phyloP scores from a whole-genome alignment of 2,888 invertebrate genomes.

The Drosophila picticornis region DNA sequence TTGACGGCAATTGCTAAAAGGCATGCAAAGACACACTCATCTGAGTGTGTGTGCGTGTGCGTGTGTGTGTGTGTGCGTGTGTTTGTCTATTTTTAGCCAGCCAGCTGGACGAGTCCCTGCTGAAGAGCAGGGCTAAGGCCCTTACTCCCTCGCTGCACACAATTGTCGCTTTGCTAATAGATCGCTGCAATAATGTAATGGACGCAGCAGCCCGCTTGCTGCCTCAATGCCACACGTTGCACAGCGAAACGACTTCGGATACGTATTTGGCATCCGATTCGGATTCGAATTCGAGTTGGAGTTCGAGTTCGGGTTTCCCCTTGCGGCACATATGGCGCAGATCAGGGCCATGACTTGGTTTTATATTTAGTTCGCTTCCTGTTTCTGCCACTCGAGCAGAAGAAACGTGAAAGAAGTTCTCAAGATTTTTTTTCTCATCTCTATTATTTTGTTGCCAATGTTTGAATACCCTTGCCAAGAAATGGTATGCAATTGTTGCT shows the following conservation, averaged over 20 bases:
- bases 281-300: slow-evolving; percentile 2
- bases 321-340: slow-evolving; percentile 65
- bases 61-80: not conserved
- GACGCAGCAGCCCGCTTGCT: slow-evolving; percentile 40
- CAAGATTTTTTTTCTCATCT: not conserved
- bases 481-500: not conserved
- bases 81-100: slow-evolving; percentile 41
- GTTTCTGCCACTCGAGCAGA: slow-evolving; percentile 65
- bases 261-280: slow-evolving; percentile 4
- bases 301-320: slow-evolving; percentile 25
- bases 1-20: slow-evolving; percentile 10
- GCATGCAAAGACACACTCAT: slow-evolving; percentile 1
- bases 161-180: slow-evolving; percentile 72
- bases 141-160: slow-evolving; percentile 18
- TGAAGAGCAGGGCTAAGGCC: no score
- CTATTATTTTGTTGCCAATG: not conserved
- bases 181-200: slow-evolving; percentile 78
- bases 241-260: slow-evolving; percentile 10
- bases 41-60: not conserved
- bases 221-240: slow-evolving; percentile 25
- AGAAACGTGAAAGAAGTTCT: slow-evolving; percentile 2
- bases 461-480: slow-evolving; percentile 15
- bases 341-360: slow-evolving; percentile 64
- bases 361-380: slow-evolving; percentile 80
- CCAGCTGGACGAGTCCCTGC: slow-evolving; percentile 42